Evolutionary conservation across 1,140 invertebrate species (phyloP), one percentile per base, ranked within the genome.

Genomic region (Drosophila dunni): DNA sequence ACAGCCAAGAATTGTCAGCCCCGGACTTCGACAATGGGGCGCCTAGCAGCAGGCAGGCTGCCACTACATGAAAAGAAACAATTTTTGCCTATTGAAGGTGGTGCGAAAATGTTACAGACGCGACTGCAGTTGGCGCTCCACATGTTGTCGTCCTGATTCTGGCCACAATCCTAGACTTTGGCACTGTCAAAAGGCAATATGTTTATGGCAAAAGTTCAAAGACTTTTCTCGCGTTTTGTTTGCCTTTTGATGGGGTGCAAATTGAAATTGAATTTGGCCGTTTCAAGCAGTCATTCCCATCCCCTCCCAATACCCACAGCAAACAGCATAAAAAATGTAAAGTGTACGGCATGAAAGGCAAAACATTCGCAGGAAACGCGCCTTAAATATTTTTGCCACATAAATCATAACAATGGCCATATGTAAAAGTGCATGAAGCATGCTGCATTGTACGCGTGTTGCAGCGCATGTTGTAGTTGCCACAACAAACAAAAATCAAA

Each of bases 381-480:
- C 79, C 69, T 81, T 79, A 88, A 89, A 88, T 83, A 88, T 83
- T 88, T 83, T 70, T 71, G 79, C 76, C 84, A 77, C 77, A 88
- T 88, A 88, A 88, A 88, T 88, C 84, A 88, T 86, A 88, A 86
- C 83, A 89, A 86, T 83, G 83, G 83, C 65, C 72, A 77, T 78
- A 83, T 88, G 83, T 83, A 88, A 78, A 83, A 78, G 56, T 76
- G 79, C 63, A 68, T 79, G 83, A 77, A 67, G 60, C 70, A 75
- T 65, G 69, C 61, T 65, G 79, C 60, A 51, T 54, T 64, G 36
- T 46, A 46, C 24, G 56, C 58, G 54, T 61, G 24, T 29, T 29
- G 46, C 54, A 48, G 29, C 38, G 67, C 65, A 70, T 70, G 72
- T 58, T 58, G 53, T 60, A 65, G 24, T 51, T 36, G 61, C 53